Conservation (phyloP, 2,888 invertebrate species). For the Theristus sp. region DNA sequence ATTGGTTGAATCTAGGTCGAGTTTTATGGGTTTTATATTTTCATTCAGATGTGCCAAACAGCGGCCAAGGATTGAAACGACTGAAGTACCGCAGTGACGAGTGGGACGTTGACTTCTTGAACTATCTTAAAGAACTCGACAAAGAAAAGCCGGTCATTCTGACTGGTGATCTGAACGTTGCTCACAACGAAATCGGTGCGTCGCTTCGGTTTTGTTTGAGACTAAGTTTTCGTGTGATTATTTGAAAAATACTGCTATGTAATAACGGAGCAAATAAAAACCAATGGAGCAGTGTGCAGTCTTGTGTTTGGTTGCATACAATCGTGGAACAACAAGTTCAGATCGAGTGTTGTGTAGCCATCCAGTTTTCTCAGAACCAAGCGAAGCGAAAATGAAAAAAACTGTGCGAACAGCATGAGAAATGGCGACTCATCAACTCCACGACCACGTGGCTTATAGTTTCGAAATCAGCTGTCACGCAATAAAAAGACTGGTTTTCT, state of each 20-base stretch:
- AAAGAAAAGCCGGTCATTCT: slow-evolving; percentile 76
- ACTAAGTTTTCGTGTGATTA: not conserved
- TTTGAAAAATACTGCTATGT: not conserved
- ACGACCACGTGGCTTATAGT: too few species aligned
- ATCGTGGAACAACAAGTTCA: too few species aligned
- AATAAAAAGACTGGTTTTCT: not conserved
- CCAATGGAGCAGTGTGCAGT: too few species aligned
- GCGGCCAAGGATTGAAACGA: slow-evolving; percentile 68
- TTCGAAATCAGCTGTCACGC: too few species aligned
- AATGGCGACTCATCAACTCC: too few species aligned
- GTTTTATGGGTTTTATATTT: not conserved
- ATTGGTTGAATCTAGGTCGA: not conserved
- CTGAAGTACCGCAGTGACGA: slow-evolving; percentile 55
- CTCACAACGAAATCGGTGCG: slow-evolving; percentile 72
- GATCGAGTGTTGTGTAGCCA: too few species aligned
- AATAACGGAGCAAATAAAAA: too few species aligned
- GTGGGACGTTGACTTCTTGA: slow-evolving; percentile 69
- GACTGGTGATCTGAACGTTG: slow-evolving; percentile 92
- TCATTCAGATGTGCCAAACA: slow-evolving; percentile 65
- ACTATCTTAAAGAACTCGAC: slow-evolving; percentile 59
- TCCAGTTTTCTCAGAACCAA: too few species aligned
- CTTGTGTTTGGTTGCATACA: too few species aligned
- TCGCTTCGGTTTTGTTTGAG: not conserved
- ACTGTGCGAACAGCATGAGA: too few species aligned
- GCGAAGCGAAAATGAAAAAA: too few species aligned